Conservation (phyloP, 2,797 vertebrate genomes). For the Geotria australis region DNA sequence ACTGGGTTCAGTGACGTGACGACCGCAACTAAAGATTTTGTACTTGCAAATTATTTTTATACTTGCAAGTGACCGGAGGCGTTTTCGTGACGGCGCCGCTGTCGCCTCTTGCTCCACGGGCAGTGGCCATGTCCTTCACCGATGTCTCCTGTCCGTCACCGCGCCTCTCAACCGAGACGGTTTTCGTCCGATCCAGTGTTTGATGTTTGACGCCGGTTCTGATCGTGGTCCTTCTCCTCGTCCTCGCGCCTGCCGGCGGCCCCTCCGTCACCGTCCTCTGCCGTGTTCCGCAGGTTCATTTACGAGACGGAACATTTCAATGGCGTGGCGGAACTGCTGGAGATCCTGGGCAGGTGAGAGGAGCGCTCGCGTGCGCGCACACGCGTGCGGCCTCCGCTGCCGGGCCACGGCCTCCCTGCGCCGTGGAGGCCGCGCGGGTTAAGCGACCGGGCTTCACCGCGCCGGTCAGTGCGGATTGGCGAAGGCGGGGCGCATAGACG, state of each 20-base stretch:
- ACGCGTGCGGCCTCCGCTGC: no score
- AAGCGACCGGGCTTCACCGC: no score
- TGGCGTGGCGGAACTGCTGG: slow-evolving; percentile 48
- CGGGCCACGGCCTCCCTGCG: no score
- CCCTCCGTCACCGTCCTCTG: background rate
- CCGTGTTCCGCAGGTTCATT: slow-evolving; percentile 28
- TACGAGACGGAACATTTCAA: slow-evolving; percentile 74
- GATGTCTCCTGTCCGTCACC: background rate
- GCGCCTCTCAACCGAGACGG: background rate
- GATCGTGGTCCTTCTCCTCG: background rate
- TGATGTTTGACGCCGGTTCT: background rate
- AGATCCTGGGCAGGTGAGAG: slow-evolving; percentile 45
- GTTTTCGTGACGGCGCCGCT: background rate
- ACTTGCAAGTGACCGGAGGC: background rate
- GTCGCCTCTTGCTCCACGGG: background rate
- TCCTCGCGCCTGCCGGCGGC: background rate
- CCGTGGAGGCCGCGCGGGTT: no score
- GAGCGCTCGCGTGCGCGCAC: no score
- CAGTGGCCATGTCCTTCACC: background rate
- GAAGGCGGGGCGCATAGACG: no score
- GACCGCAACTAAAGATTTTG: no score
- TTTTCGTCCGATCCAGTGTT: background rate
- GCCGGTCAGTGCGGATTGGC: no score
- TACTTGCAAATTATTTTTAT: background rate
- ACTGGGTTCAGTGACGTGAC: no score